Evolutionary conservation across 2,888 invertebrate genomes (phyloP), one percentile per base, ranked within the genome.

Genomic region (Melanotus villosus): DNA sequence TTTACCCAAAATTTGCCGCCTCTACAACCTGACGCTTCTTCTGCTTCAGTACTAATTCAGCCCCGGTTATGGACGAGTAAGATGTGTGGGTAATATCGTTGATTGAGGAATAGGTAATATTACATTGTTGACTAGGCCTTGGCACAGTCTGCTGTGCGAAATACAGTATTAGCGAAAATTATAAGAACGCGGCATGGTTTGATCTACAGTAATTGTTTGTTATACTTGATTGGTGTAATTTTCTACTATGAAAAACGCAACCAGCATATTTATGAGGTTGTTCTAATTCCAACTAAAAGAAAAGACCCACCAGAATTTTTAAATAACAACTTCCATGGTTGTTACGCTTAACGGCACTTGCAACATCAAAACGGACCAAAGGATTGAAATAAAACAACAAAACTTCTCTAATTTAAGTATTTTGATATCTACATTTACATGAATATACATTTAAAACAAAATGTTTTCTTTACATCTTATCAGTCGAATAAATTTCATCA

Each of bases 361-460:
- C 34, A n/a, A 34, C 34, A 12, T 34, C 34, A 12, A 12, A 2
- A 12, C 5, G 12, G 41, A 7, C 1, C 1, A 9, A 16, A 7
- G 41, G 41, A 14, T 41, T 9, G 10, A 52, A 52, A 52, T 52
- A 52, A 52, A 52, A 52, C 52, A 52, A 52, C 18, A 34, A n/a
- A 18, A 3, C 3, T 32, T 16, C n/a, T 32, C 16, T 52, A 52
- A n/a, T 52, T 71, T 65, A 58, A 73, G 74, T 75, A 73, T 74
- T 74, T 71, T 73, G 68, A 73, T 77, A 79, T 78, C 79, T 79
- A 79, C 78, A 76, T 73, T 75, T 79, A 79, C 79, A 80, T 78
- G 75, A 80, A 80, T 81, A 77, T 80, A 81, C 80, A 80, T 77
- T 79, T 73, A 79, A 77, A 78, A 75, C 71, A 23, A 73, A 76